Conservation (phyloP, 2,888 invertebrate species). For the Athalia cordata region DNA sequence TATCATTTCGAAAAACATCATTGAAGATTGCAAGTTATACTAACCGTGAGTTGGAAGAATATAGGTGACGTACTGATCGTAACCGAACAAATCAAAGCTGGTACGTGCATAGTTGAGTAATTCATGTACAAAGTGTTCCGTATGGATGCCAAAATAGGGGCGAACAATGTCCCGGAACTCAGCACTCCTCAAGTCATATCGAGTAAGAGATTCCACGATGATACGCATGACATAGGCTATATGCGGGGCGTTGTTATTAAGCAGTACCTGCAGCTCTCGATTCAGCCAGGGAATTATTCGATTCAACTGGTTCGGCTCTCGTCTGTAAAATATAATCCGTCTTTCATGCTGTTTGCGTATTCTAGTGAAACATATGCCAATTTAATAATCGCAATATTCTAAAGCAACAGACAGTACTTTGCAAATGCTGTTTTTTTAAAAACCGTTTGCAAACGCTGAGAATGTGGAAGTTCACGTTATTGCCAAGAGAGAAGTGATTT, state of each 20-base stretch:
- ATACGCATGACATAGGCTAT: constrained; percentile 81
- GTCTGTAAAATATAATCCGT: constrained; percentile 74
- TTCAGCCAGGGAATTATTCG: constrained; percentile 92
- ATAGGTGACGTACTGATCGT: constrained; percentile 84
- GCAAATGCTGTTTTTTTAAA: neutral
- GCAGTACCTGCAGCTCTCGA: constrained; percentile 87
- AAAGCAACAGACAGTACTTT: neutral
- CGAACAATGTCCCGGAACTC: constrained; percentile 83
- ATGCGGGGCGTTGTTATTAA: constrained; percentile 80
- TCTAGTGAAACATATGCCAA: constrained; percentile 16
- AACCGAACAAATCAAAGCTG: constrained; percentile 90
- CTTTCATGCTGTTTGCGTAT: constrained; percentile 18
- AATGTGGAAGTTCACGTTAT: neutral
- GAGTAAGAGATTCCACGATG: constrained; percentile 82
- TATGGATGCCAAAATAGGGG: constrained; percentile 82
- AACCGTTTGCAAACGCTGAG: no score
- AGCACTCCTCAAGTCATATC: constrained; percentile 80
- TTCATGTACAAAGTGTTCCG: constrained; percentile 93
- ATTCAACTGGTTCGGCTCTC: constrained; percentile 86
- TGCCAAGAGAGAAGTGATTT: neutral
- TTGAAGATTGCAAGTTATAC: constrained; percentile 25
- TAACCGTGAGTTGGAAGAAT: constrained; percentile 68
- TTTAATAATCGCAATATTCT: constrained; percentile 36
- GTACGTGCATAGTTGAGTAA: constrained; percentile 90
- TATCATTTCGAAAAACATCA: neutral